These are phyloP conservation scores for Oryzias curvinotus DNA, from an alignment of 2,113 vertebrate species.

Conservation along the genomic window DNA sequence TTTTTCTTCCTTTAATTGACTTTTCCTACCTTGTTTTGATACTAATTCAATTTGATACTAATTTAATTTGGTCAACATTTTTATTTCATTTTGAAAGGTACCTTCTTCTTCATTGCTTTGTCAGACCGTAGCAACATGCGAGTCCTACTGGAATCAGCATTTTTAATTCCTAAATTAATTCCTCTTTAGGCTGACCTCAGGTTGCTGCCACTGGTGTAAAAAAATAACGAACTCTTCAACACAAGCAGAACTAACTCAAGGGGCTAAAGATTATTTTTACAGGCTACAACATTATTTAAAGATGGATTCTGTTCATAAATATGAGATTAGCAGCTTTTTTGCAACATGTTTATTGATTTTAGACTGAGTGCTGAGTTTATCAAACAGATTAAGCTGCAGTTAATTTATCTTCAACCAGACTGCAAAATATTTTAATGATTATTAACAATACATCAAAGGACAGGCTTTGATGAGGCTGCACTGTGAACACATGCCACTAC, in stretches of 20 bases:
- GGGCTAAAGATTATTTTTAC: constrained; percentile 16
- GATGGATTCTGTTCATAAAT: constrained; percentile 16
- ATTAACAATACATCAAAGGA: constrained; percentile 41
- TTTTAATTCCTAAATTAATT: constrained; percentile 3
- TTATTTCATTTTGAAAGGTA: no score
- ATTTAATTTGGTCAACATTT: no score
- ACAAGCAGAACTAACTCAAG: not conserved
- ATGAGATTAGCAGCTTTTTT: constrained; percentile 22
- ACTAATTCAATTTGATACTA: no score
- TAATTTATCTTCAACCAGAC: constrained; percentile 32
- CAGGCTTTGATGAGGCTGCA: constrained; percentile 3
- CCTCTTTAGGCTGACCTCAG: constrained; percentile 8
- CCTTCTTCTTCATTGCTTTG: no score
- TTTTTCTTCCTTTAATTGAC: no score
- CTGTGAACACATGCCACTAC: constrained; percentile 7
- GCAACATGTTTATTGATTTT: constrained; percentile 29
- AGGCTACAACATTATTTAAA: constrained; percentile 37
- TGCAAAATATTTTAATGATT: constrained; percentile 23
- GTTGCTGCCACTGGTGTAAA: not conserved
- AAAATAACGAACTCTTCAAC: no score
- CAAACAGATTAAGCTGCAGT: constrained; percentile 13
- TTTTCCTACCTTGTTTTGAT: no score
- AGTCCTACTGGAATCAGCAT: not conserved
- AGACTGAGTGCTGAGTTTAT: constrained; percentile 6
- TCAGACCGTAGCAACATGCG: not conserved